Percentiles rank a stretch among this genome's conserved stretches.
Evolutionary conservation across 2,113 vertebrate genomes (phyloP).

Genomic region (Sander lucioperca): DNA sequence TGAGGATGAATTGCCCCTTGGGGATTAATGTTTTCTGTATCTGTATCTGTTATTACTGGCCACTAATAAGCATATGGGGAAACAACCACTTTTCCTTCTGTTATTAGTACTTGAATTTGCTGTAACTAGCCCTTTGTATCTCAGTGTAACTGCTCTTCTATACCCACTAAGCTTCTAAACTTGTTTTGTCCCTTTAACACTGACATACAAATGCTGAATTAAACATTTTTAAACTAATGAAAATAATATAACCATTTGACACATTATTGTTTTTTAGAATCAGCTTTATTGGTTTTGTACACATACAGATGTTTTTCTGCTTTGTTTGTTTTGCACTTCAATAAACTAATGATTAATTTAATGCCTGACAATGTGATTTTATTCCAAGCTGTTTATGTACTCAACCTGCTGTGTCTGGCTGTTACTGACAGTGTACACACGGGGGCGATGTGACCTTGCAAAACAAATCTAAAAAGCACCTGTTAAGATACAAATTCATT

Average conservation of each 20-base stretch:
- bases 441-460: constrained; percentile 36
- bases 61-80: too few relatives aligned
- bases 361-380: not conserved
- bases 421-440: constrained; percentile 1
- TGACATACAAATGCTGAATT: not conserved
- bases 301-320: too few relatives aligned
- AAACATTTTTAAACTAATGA: not conserved
- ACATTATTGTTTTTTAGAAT: too few relatives aligned
- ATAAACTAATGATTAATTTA: not conserved
- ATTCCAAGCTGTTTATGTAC: not conserved
- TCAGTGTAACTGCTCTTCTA: not conserved
- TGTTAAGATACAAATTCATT: not conserved
- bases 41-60: too few relatives aligned
- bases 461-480: constrained; percentile 1
- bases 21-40: too few relatives aligned
- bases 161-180: not conserved
- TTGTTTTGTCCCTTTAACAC: not conserved
- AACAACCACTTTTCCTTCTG: too few relatives aligned
- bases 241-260: not conserved
- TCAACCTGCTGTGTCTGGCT: not conserved
- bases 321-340: not conserved
- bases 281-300: too few relatives aligned
- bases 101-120: not conserved
- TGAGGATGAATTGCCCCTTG: not conserved
- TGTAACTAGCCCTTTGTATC: not conserved